Conservation (phyloP, 2,113 vertebrate species). For the Perca flavescens region DNA sequence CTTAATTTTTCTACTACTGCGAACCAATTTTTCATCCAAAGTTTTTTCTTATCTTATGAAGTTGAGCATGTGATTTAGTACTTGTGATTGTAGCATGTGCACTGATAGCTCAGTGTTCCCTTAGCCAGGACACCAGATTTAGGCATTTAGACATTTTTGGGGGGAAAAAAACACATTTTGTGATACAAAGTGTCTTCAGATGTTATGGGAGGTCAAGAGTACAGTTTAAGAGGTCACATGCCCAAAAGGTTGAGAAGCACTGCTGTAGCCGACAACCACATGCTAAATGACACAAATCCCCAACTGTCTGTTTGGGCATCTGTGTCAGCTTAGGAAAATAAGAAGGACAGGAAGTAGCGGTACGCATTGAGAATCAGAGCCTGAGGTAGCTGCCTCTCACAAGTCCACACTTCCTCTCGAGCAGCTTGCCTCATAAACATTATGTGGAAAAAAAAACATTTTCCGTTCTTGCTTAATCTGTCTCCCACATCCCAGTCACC, state of each 20-base stretch:
- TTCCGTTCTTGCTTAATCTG: constrained; percentile 71
- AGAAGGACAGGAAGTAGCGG: constrained; percentile 48
- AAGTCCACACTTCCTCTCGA: constrained; percentile 40
- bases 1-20: not conserved
- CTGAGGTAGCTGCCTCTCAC: constrained; percentile 49
- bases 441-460: constrained; percentile 44
- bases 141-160: not conserved
- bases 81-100: not conserved
- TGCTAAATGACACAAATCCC: constrained; percentile 57
- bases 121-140: not conserved
- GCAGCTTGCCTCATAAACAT: constrained; percentile 57
- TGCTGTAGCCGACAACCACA: constrained; percentile 29
- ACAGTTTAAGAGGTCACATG: constrained; percentile 10
- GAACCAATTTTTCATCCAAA: not conserved
- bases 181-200: not conserved
- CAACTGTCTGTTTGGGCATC: constrained; percentile 38
- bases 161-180: not conserved
- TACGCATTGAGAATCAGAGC: constrained; percentile 54
- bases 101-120: not conserved
- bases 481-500: constrained; percentile 64
- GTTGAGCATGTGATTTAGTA: constrained; percentile 16
- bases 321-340: constrained; percentile 44
- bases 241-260: not conserved
- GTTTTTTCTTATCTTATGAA: constrained; percentile 16
- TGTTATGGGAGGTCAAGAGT: not conserved